phyloP scores from a whole-genome alignment of 2,888 invertebrate species.

The Andrena praecox region DNA sequence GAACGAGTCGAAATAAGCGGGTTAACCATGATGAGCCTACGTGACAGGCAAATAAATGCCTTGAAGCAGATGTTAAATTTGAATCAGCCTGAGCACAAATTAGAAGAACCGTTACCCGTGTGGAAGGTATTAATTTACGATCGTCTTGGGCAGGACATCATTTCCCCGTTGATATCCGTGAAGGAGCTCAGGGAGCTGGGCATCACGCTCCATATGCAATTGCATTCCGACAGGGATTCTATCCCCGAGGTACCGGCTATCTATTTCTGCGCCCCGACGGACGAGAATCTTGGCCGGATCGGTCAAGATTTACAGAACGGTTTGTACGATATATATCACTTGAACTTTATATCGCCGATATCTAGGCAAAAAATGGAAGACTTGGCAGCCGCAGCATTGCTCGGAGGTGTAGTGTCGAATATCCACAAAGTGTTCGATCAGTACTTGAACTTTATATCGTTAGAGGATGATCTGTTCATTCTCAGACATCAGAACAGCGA shows the following conservation, averaged over 20 bases:
- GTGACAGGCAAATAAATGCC: conserved; percentile 92
- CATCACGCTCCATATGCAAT: conserved; percentile 98
- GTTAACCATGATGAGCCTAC: conserved; percentile 88
- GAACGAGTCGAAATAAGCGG: conserved; percentile 6
- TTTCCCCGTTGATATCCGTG: conserved; percentile 97
- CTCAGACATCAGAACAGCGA: conserved; percentile 97
- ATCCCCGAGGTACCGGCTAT: conserved; percentile 99
- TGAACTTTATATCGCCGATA: conserved; percentile 98
- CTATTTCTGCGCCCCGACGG: conserved; percentile 98
- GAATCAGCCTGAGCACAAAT: conserved; percentile 92
- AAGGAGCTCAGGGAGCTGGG: conserved; percentile 98
- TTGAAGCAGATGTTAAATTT: conserved; percentile 98
- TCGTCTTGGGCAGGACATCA: conserved; percentile 98
- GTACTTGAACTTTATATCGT: conserved; percentile 98
- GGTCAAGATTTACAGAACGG: conserved; percentile 95
- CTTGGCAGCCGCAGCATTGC: conserved; percentile 95
- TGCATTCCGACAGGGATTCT: conserved; percentile 95
- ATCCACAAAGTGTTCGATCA: conserved; percentile 98
- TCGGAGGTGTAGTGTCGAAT: conserved; percentile 95
- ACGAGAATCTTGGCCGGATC: conserved; percentile 97
- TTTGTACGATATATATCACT: conserved; percentile 96
- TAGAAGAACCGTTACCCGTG: conserved; percentile 93
- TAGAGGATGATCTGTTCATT: conserved; percentile 99
- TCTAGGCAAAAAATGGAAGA: conserved; percentile 97
- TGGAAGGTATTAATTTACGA: conserved; percentile 99